These are phyloP conservation scores for Agelastica alni DNA, from an alignment of 2,888 invertebrate genomes.

Conservation along the genomic window DNA sequence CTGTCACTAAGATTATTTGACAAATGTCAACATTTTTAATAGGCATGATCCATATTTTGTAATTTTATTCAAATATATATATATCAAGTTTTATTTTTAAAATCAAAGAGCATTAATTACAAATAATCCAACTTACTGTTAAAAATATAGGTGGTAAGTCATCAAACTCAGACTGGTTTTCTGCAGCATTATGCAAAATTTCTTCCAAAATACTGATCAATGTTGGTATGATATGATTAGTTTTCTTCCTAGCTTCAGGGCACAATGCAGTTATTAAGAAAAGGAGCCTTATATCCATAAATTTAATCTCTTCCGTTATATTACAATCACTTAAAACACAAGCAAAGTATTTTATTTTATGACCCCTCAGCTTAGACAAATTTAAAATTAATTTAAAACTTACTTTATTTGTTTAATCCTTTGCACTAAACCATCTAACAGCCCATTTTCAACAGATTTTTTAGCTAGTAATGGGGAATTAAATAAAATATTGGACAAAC, in stretches of 20 bases:
- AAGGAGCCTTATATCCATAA: conserved; percentile 85
- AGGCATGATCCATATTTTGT: too few species aligned
- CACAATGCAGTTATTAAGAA: conserved; percentile 88
- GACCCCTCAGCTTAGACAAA: too few species aligned
- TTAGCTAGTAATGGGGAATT: conserved; percentile 70
- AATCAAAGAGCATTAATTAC: not conserved
- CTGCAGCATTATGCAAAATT: conserved; percentile 59
- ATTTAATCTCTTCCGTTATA: conserved; percentile 72
- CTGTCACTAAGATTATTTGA: too few species aligned
- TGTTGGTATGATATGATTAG: conserved; percentile 71
- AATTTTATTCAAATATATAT: too few species aligned
- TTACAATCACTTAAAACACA: too few species aligned
- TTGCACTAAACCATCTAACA: conserved; percentile 73
- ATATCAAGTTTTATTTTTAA: too few species aligned
- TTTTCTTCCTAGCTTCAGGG: conserved; percentile 66
- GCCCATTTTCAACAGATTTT: conserved; percentile 65
- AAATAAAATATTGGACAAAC: conserved; percentile 86
- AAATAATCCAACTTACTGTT: conserved; percentile 28
- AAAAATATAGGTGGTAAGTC: conserved; percentile 34
- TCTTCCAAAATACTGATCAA: conserved; percentile 71
- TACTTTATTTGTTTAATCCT: conserved; percentile 69
- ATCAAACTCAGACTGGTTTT: conserved; percentile 35
- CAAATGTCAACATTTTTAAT: too few species aligned
- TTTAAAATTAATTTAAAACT: conserved; percentile 16
- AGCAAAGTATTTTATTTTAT: too few species aligned